Conservation (phyloP, 2,888 invertebrate species). For the Aleiodes testaceus region DNA sequence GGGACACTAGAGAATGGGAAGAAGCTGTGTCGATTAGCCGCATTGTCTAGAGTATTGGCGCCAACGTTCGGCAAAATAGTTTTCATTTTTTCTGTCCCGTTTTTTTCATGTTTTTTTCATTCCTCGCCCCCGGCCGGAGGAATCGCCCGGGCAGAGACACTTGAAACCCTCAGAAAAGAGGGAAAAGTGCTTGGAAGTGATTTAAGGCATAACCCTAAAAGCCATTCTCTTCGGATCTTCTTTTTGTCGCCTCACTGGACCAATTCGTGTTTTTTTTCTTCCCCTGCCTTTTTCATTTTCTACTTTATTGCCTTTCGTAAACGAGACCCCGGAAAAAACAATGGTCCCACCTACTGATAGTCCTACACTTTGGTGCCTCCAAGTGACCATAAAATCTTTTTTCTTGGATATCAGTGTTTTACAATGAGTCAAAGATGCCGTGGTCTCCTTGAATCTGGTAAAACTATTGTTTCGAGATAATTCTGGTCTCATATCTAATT, state of each 20-base stretch:
- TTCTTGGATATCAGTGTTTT: conserved; percentile 15
- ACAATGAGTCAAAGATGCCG: conserved; percentile 25
- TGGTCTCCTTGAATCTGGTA: conserved; percentile 12
- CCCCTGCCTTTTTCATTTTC: not conserved
- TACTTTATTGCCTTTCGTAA: conserved; percentile 17
- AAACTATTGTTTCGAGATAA: conserved; percentile 28
- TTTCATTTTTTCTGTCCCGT: conserved; percentile 42
- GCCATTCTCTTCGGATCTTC: conserved; percentile 39
- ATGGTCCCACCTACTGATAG: conserved; percentile 16
- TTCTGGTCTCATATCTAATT: not conserved
- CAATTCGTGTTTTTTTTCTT: conserved; percentile 42
- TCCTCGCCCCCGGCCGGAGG: not conserved
- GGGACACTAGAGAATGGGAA: not conserved
- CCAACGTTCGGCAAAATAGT: conserved; percentile 47
- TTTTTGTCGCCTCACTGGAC: conserved; percentile 37
- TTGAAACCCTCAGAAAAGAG: conserved; percentile 25
- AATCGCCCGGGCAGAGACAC: conserved; percentile 8
- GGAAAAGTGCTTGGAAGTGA: conserved; percentile 47
- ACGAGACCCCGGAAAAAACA: conserved; percentile 16
- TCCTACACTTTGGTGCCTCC: conserved; percentile 13
- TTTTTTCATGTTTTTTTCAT: not conserved
- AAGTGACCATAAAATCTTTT: conserved; percentile 6
- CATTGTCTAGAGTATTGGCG: conserved; percentile 56
- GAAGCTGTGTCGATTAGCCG: conserved; percentile 53
- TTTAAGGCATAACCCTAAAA: conserved; percentile 62